Conservation (phyloP, 2,888 invertebrate species). For the Argynnis bischoffii region DNA sequence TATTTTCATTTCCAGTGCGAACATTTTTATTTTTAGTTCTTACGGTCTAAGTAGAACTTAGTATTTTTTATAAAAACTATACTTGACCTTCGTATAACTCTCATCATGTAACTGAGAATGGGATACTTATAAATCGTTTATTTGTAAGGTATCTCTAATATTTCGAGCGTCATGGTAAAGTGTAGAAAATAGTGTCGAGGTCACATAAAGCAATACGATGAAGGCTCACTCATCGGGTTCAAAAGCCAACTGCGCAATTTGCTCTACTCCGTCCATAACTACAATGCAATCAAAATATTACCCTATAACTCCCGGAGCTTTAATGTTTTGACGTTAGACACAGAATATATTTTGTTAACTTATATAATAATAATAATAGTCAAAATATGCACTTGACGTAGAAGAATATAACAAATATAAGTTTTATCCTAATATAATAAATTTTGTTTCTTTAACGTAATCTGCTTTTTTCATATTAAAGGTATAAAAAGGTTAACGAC, state of each 20-base stretch:
- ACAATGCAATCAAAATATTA: slow-evolving; percentile 24
- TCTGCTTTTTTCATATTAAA: no score
- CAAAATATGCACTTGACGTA: no score
- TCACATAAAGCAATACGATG: slow-evolving; percentile 46
- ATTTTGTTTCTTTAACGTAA: no score
- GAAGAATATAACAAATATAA: no score
- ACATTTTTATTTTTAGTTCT: no score
- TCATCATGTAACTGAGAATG: not conserved
- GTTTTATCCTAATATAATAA: no score
- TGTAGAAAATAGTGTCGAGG: slow-evolving; percentile 33
- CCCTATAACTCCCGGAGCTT: slow-evolving; percentile 9
- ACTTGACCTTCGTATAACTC: no score
- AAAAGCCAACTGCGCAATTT: slow-evolving; percentile 73
- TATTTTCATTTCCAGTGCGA: no score
- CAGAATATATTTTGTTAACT: not conserved
- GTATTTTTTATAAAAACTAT: no score
- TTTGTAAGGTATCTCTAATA: slow-evolving; percentile 20
- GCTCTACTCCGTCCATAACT: slow-evolving; percentile 47
- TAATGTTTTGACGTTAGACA: slow-evolving; percentile 5
- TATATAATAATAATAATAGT: no score
- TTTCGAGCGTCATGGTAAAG: slow-evolving; percentile 31
- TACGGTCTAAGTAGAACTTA: no score
- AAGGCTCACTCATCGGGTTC: slow-evolving; percentile 79
- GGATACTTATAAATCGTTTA: not conserved
- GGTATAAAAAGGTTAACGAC: no score